Evolutionary conservation across 1,140 invertebrate species (phyloP).

Genomic region (Brachionus sp.): DNA sequence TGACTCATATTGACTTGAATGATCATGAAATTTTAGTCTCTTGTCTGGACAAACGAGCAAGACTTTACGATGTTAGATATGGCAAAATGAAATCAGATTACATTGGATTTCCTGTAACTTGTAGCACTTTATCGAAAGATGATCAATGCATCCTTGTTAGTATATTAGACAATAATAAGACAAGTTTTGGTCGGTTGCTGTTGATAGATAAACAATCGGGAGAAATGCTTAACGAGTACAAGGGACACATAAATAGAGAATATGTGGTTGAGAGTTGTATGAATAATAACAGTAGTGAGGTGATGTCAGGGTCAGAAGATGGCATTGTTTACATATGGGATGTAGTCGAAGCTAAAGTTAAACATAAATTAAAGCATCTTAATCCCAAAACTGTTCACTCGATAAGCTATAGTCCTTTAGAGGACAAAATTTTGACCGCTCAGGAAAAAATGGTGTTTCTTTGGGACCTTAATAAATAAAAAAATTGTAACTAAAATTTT

Average conservation of each 20-base stretch:
- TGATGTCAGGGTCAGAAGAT: constrained; percentile 81
- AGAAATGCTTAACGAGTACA: constrained; percentile 74
- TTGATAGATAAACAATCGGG: constrained; percentile 84
- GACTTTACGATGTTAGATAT: constrained; percentile 83
- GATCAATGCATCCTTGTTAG: constrained; percentile 79
- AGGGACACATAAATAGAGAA: constrained; percentile 73
- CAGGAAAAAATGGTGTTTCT: constrained; percentile 40
- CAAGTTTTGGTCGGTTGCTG: constrained; percentile 61
- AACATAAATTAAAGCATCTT: neutral
- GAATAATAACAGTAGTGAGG: constrained; percentile 72
- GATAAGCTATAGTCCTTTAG: constrained; percentile 6
- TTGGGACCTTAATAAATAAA: constrained; percentile 13
- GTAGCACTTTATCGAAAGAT: constrained; percentile 59
- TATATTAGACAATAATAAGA: constrained; percentile 70
- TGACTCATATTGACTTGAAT: constrained; percentile 77
- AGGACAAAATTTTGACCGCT: constrained; percentile 38
- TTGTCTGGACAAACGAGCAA: constrained; percentile 80
- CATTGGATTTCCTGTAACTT: constrained; percentile 66
- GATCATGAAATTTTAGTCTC: constrained; percentile 84
- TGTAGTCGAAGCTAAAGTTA: constrained; percentile 64
- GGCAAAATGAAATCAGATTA: constrained; percentile 78
- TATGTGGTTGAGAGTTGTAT: constrained; percentile 81
- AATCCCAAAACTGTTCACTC: neutral
- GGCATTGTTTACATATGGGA: constrained; percentile 83
- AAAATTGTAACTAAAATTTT: neutral